Evolutionary conservation across 2,888 invertebrate species (phyloP), one percentile per base, ranked within the genome.

Genomic region (Leucophora obtusa): DNA sequence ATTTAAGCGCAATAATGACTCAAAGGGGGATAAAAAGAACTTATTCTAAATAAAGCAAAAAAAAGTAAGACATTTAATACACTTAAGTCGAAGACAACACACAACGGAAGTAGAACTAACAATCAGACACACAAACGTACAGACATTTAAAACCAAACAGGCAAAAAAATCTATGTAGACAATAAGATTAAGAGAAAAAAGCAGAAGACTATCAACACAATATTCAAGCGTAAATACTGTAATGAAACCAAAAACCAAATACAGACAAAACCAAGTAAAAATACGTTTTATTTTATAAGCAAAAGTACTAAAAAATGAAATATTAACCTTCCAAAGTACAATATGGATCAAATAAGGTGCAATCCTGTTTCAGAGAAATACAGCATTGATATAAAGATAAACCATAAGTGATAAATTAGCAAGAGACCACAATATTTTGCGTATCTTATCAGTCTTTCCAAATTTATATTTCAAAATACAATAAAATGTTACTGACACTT

Each of bases 1-100:
- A 88, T 86, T 87, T 87, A 86, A 86, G 84, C 85, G 83, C 83
- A 56, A 86, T 85, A 86, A 88, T 84, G 85, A 86, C 82, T 83
- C 82, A 80, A 70, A 65, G 58, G 76, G 75, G 56, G 24, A 82
- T 21, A 58, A 35, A 58, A 47, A 33, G 33, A 33, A 43, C 15
- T 17, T 58, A 38, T 28, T 35, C 47, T 47, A 53, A 59, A 81
- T 60, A 70, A 59, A 70, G 14, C 35, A 15, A 38, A 60, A 78
- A 75, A 54, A 68, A 78, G 59, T 69, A 68, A 78, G 59, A 78
- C 60, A 66, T 76, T 77, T 82, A 79, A 77, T 73, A 38, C 33
- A 70, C 68, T 69, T 63, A 69, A 51, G 47, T 59, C 53, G 51
- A 7, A 21, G 33, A 56, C 11, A 71, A 60, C 21, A 71, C 17